These are phyloP conservation scores for Sympetrum striolatum DNA, from an alignment of 2,888 invertebrate species.

Conservation along the genomic window DNA sequence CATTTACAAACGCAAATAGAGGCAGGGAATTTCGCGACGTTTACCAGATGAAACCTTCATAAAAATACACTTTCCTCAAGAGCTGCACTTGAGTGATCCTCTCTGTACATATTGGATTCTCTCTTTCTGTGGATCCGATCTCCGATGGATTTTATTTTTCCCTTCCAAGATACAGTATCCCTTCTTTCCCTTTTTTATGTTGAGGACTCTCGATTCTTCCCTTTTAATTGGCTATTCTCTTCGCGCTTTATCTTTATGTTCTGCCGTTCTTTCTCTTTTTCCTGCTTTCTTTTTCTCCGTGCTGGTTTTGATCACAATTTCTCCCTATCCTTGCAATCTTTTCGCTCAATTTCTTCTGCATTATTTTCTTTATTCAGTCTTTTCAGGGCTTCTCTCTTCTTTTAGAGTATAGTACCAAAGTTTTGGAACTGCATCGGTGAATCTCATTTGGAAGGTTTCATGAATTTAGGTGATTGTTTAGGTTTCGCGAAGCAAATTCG, in stretches of 20 bases:
- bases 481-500: too few relatives aligned
- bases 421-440: too few relatives aligned
- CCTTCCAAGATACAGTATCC: background rate
- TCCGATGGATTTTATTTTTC: background rate
- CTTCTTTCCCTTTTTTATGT: background rate
- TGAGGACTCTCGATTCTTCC: background rate
- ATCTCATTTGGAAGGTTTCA: too few relatives aligned
- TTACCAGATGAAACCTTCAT: background rate
- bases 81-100: background rate
- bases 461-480: too few relatives aligned
- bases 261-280: background rate
- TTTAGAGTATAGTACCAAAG: too few relatives aligned
- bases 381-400: too few relatives aligned
- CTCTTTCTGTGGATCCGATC: background rate
- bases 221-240: background rate
- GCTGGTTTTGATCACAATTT: too few relatives aligned
- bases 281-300: background rate
- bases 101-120: background rate
- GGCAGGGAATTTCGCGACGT: background rate
- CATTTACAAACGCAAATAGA: too few relatives aligned
- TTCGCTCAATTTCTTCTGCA: too few relatives aligned
- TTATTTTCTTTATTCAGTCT: too few relatives aligned
- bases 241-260: background rate
- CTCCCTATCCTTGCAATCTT: too few relatives aligned
- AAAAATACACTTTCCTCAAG: background rate